Evolutionary conservation across 2,888 invertebrate genomes (phyloP).

Genomic region (Mythimna vitellina): DNA sequence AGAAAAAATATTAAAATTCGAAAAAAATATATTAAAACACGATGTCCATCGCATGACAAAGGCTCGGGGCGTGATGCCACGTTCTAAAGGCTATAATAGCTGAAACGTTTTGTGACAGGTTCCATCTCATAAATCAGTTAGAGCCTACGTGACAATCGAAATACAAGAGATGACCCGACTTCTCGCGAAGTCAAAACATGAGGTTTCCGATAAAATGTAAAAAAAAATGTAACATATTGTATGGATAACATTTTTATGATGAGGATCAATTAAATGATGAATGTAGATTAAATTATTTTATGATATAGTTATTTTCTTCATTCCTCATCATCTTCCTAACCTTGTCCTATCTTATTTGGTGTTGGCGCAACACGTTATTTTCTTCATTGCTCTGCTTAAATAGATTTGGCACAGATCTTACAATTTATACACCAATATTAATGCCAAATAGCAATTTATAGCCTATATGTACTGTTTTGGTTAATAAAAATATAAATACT

Average conservation of each 20-base stretch:
- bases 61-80: slow-evolving; percentile 67
- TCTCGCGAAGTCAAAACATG: slow-evolving; percentile 69
- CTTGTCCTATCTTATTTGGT: too few species aligned
- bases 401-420: too few species aligned
- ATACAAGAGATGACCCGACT: slow-evolving; percentile 73
- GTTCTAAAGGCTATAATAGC: slow-evolving; percentile 63
- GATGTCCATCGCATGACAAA: slow-evolving; percentile 69
- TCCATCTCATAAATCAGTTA: slow-evolving; percentile 74
- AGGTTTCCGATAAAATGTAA: slow-evolving; percentile 46
- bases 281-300: background rate
- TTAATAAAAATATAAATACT: too few species aligned
- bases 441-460: too few species aligned
- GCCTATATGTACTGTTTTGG: too few species aligned
- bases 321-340: too few species aligned
- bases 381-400: too few species aligned
- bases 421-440: too few species aligned
- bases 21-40: slow-evolving; percentile 56
- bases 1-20: slow-evolving; percentile 5
- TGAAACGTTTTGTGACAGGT: slow-evolving; percentile 67
- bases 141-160: slow-evolving; percentile 73
- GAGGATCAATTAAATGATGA: background rate
- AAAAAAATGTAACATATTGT: slow-evolving; percentile 15
- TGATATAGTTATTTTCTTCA: background rate
- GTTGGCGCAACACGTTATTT: too few species aligned
- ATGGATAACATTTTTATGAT: background rate